Percentiles rank a stretch among this genome's conserved stretches.
These are phyloP conservation scores for Protobothrops flavoviridis DNA, from an alignment of 2,113 vertebrate genomes.

Conservation along the genomic window DNA sequence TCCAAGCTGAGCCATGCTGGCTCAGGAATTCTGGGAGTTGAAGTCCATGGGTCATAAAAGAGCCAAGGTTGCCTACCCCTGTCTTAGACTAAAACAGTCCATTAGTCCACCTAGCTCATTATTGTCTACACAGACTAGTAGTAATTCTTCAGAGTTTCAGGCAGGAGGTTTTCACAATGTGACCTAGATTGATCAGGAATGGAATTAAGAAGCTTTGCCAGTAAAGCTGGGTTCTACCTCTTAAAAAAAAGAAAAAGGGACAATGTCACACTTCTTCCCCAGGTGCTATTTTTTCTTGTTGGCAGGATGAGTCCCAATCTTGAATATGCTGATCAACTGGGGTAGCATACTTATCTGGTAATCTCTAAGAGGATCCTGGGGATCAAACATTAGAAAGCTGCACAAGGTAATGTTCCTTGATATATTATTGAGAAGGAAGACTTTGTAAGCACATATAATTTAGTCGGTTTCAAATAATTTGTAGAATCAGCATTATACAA, in stretches of 20 bases:
- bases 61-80: neutral
- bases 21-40: no score
- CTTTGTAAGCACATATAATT: neutral
- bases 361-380: neutral
- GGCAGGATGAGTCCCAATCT: neutral
- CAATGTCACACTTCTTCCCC: neutral
- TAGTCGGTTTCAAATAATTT: neutral
- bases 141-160: neutral
- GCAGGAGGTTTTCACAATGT: neutral
- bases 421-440: neutral
- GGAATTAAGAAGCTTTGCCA: neutral
- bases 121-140: neutral
- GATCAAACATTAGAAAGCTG: neutral
- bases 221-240: neutral
- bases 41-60: no score
- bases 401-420: neutral
- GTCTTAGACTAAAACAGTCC: neutral
- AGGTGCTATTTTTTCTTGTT: neutral
- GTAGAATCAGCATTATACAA: neutral
- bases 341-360: neutral
- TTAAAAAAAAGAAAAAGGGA: neutral
- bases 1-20: no score
- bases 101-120: neutral
- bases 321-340: neutral
- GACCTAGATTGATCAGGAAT: neutral